These are phyloP conservation scores for Cryptocheilus praepositus DNA, from an alignment of 2,888 invertebrate species.

Conservation along the genomic window DNA sequence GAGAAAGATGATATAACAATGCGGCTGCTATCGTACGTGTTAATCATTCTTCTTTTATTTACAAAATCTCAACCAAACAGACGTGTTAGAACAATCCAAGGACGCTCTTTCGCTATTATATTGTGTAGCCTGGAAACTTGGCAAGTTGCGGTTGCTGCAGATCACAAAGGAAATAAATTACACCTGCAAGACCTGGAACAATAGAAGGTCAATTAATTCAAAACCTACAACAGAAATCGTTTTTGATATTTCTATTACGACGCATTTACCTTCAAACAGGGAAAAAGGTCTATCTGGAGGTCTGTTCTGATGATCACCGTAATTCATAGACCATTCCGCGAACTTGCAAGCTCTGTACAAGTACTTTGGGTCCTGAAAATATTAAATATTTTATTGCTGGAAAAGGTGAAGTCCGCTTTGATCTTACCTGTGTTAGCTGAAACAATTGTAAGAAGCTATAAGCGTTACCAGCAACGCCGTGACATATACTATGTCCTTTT, in stretches of 20 bases:
- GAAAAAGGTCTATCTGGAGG: slow-evolving; percentile 89
- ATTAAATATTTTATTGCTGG: slow-evolving; percentile 4
- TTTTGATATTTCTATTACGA: slow-evolving; percentile 1
- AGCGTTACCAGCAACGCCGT: slow-evolving; percentile 92
- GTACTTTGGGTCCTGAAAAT: slow-evolving; percentile 79
- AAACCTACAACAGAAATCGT: slow-evolving; percentile 3
- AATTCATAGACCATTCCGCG: slow-evolving; percentile 87
- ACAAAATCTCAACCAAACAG: neutral
- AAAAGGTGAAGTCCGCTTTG: slow-evolving; percentile 74
- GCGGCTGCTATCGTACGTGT: no score
- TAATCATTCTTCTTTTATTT: neutral
- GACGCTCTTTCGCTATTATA: slow-evolving; percentile 64
- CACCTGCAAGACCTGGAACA: slow-evolving; percentile 81
- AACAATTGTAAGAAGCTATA: slow-evolving; percentile 88
- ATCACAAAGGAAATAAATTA: slow-evolving; percentile 85
- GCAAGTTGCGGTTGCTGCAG: slow-evolving; percentile 80
- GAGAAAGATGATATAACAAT: no score
- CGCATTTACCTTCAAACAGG: slow-evolving; percentile 84
- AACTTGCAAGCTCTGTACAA: slow-evolving; percentile 87
- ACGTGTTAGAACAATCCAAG: neutral
- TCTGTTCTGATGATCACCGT: slow-evolving; percentile 79
- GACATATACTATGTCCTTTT: slow-evolving; percentile 92
- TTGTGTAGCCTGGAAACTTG: slow-evolving; percentile 84
- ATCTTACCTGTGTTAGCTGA: slow-evolving; percentile 78
- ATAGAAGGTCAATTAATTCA: neutral